phyloP scores from a whole-genome alignment of 2,888 invertebrate species.

The Calliopum simillimum region DNA sequence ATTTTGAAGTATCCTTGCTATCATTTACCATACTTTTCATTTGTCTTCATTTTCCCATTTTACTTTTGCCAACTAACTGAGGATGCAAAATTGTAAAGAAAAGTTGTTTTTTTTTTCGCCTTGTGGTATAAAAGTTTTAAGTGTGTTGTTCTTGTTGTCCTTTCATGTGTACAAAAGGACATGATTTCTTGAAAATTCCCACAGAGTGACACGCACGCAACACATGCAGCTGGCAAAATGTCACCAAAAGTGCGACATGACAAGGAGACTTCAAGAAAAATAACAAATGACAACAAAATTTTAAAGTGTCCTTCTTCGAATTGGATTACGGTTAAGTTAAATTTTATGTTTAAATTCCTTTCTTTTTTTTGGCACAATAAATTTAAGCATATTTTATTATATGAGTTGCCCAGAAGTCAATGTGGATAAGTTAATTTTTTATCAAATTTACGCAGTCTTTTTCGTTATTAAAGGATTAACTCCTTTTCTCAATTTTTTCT shows the following conservation, averaged over 20 bases:
- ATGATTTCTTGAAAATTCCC: constrained; percentile 25
- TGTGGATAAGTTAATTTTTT: too few relatives aligned
- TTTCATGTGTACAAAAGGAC: constrained; percentile 24
- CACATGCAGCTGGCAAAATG: constrained; percentile 12
- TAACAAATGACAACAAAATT: neutral
- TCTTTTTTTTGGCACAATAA: too few relatives aligned
- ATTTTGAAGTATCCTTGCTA: constrained; percentile 25
- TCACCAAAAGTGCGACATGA: constrained; percentile 4
- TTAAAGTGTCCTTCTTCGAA: too few relatives aligned
- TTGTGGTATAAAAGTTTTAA: constrained; percentile 32
- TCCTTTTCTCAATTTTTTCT: too few relatives aligned
- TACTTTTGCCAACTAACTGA: neutral
- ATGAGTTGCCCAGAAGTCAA: too few relatives aligned
- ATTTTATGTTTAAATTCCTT: too few relatives aligned
- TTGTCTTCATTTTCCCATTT: neutral
- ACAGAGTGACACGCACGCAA: constrained; percentile 14
- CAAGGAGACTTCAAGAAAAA: neutral
- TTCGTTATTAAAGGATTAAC: too few relatives aligned
- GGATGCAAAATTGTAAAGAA: constrained; percentile 5
- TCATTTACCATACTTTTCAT: neutral
- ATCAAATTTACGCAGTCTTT: too few relatives aligned
- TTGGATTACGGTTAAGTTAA: too few relatives aligned
- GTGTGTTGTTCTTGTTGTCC: constrained; percentile 27
- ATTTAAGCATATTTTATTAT: too few relatives aligned
- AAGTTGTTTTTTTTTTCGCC: neutral